A percentile compares a stretch with the other conserved stretches of the same genome.
Evolutionary conservation across 2,888 invertebrate species (phyloP).

Genomic region (Synergus laeviventris): DNA sequence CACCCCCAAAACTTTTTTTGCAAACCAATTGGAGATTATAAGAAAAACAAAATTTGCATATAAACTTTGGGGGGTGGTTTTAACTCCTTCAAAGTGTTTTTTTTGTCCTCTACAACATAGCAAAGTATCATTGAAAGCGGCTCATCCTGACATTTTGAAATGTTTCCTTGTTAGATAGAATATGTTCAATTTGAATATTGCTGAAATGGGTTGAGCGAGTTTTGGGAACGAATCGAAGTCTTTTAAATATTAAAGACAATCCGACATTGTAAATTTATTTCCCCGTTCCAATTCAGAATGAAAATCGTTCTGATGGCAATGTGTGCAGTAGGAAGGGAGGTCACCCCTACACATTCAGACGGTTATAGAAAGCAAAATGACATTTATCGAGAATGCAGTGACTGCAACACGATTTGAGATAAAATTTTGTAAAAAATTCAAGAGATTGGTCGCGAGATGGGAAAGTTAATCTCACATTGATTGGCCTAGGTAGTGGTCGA

Average conservation of each 20-base stretch:
- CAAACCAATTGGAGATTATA: too few species aligned
- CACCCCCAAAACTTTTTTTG: too few species aligned
- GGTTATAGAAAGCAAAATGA: background rate
- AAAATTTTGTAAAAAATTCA: conserved; percentile 46
- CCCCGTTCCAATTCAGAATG: background rate
- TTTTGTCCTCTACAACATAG: too few species aligned
- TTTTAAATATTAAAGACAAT: background rate
- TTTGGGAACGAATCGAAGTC: background rate
- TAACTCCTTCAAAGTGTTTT: too few species aligned
- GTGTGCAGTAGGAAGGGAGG: background rate
- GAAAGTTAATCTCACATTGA: conserved; percentile 44
- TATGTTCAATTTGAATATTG: background rate
- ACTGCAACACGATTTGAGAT: background rate
- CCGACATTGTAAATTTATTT: background rate
- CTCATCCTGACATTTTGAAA: too few species aligned
- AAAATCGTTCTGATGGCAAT: background rate
- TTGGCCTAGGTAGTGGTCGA: conserved; percentile 28
- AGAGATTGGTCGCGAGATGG: conserved; percentile 42
- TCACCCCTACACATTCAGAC: background rate
- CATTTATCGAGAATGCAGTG: conserved; percentile 8
- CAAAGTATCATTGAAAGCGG: too few species aligned
- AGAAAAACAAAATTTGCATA: too few species aligned
- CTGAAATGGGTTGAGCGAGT: background rate
- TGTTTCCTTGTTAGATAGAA: too few species aligned
- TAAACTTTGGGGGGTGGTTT: too few species aligned